A percentile compares a stretch with the other conserved stretches of the same genome.
phyloP scores from a whole-genome alignment of 2,888 invertebrate genomes.

The Leucophenga maculata region DNA sequence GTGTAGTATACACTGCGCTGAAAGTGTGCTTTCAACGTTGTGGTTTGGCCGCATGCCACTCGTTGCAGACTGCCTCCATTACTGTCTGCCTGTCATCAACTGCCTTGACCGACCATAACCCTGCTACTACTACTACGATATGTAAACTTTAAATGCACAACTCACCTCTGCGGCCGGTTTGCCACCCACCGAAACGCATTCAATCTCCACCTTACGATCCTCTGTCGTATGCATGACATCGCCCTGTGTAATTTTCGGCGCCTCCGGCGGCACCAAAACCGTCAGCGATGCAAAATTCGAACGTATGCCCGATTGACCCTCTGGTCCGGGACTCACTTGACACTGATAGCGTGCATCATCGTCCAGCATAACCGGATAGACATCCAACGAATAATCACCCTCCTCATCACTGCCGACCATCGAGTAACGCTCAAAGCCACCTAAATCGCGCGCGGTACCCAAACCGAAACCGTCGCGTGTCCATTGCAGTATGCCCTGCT shows the following conservation, averaged over 20 bases:
- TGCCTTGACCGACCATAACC: neutral
- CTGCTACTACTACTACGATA: neutral
- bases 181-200: slow-evolving; percentile 91
- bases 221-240: slow-evolving; percentile 89
- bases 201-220: slow-evolving; percentile 90
- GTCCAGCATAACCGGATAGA: slow-evolving; percentile 89
- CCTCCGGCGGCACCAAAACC: slow-evolving; percentile 91
- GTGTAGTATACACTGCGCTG: slow-evolving; percentile 31
- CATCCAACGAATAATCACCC: slow-evolving; percentile 92
- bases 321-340: slow-evolving; percentile 88
- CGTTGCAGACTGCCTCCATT: neutral
- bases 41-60: slow-evolving; percentile 34
- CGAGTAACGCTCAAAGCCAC: slow-evolving; percentile 92
- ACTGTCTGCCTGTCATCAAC: neutral
- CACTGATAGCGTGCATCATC: slow-evolving; percentile 96
- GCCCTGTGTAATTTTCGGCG: slow-evolving; percentile 90
- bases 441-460: slow-evolving; percentile 89
- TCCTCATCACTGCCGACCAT: slow-evolving; percentile 97
- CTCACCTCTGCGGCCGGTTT: slow-evolving; percentile 94
- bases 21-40: slow-evolving; percentile 42
- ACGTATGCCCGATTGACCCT: slow-evolving; percentile 84
- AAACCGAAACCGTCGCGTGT: slow-evolving; percentile 97
- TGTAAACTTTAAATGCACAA: slow-evolving; percentile 25
- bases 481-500: slow-evolving; percentile 94
- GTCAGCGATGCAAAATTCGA: slow-evolving; percentile 86